Conservation (phyloP, 2,113 vertebrate species). For the Lepus europaeus region DNA sequence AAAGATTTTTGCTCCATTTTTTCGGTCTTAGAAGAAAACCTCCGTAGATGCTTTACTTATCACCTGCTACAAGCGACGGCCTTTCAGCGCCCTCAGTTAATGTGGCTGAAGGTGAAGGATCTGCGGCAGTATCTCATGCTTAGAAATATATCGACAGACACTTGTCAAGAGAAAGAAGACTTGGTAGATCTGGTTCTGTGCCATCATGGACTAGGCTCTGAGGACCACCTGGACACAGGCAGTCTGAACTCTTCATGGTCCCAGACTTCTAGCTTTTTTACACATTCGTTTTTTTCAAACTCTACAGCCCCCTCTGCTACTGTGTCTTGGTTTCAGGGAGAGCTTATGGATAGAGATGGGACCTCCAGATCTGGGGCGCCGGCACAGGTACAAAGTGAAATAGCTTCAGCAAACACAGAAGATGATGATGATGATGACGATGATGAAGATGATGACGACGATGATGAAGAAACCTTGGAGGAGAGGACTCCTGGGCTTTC, state of each 20-base stretch:
- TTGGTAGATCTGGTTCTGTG: conserved; percentile 97
- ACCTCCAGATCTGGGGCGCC: conserved; percentile 90
- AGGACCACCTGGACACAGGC: conserved; percentile 88
- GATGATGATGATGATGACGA: conserved; percentile 88
- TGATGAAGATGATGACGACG: conserved; percentile 80
- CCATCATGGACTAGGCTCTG: conserved; percentile 88
- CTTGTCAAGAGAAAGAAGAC: conserved; percentile 97
- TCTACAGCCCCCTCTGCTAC: conserved; percentile 89
- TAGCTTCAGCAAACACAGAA: conserved; percentile 88
- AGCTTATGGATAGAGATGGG: conserved; percentile 86
- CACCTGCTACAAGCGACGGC: too few species aligned
- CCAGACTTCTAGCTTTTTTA: conserved; percentile 87
- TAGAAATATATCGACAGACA: conserved; percentile 95
- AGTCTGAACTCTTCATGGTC: conserved; percentile 89
- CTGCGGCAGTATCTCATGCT: conserved; percentile 77
- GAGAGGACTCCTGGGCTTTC: conserved; percentile 92
- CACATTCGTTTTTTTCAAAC: conserved; percentile 87
- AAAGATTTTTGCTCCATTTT: too few species aligned
- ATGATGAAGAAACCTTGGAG: conserved; percentile 86
- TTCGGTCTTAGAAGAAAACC: too few species aligned
- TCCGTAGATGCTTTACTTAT: too few species aligned
- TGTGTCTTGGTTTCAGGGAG: conserved; percentile 92
- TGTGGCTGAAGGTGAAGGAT: too few species aligned
- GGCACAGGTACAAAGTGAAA: conserved; percentile 91
- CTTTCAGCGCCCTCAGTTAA: too few species aligned